Evolutionary conservation across 2,888 invertebrate genomes (phyloP).

Genomic region (Orthonychiurus folsomi): DNA sequence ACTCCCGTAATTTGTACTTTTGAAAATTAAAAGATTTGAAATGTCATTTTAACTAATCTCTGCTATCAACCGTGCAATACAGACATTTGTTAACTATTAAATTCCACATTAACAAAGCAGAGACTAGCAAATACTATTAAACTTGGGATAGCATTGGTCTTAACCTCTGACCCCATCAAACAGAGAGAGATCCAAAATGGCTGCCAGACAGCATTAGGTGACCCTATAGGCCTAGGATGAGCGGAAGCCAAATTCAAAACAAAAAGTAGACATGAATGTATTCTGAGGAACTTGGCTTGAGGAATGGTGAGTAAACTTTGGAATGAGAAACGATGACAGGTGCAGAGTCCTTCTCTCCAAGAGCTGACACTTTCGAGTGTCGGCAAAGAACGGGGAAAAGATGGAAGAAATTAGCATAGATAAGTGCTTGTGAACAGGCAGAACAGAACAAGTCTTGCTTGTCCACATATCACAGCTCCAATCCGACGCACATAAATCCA

Average conservation of each 20-base stretch:
- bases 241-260: neutral
- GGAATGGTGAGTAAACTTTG: neutral
- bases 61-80: no score
- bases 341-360: neutral
- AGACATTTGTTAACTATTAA: no score
- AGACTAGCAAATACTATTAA: no score
- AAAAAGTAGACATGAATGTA: neutral
- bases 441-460: neutral
- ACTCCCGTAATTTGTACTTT: no score
- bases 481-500: no score
- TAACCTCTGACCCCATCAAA: no score
- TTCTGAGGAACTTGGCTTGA: neutral
- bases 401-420: neutral
- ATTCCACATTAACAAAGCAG: no score
- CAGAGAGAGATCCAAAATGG: no score
- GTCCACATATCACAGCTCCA: neutral
- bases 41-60: no score
- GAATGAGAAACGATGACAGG: neutral
- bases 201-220: neutral
- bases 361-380: neutral
- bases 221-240: neutral
- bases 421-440: slow-evolving; percentile 1
- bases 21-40: no score
- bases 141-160: no score
- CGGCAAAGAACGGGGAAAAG: neutral